Evolutionary conservation across 2,888 invertebrate species (phyloP), one percentile per base, ranked within the genome.

Genomic region (Drosophila fungiperda): DNA sequence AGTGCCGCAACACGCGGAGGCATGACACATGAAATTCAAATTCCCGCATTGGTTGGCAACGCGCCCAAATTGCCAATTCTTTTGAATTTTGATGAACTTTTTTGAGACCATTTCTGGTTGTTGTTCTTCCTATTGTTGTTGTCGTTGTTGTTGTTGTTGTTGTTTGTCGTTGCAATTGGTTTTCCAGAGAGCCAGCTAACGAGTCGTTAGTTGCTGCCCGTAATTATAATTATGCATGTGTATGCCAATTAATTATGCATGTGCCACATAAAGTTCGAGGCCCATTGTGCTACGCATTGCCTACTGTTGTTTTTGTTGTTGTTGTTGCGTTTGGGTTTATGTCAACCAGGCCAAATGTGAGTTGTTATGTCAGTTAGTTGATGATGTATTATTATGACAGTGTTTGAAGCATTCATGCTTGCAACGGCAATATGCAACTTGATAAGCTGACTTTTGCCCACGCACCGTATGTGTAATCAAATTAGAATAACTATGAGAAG

Each of bases 201-300:
- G 65, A 68, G 68, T 74, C 72, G 72, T 79, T 88, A 73, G 69
- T 68, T 61, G 83, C 69, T 62, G 76, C 64, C 60, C 60, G 63
- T 82, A 87, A 79, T 87, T 85, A 87, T 73, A 87, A 87, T 85
- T 83, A 85, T 87, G 85, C 82, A 78, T 89, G 76, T 84, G 82
- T 72, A 73, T 64, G 64, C 67, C 58, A 70, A 85, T 85, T 87
- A 89, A 87, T 89, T 85, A 85, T 85, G 87, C 73, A 85, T 75
- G 73, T 60, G 35, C 64, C 72, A 87, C 80, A 64, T 58, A 69
- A 65, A 75, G 59, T 70, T 60, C 36, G 45, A 66, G 77, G 73
- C 61, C 54, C 70, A 75, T 70, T 79, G 70, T 52, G 62, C 32
- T 48, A 40, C 38, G 52, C 60, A 66, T 12, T 55, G 54, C 2